Evolutionary conservation across 2,888 invertebrate species (phyloP), one percentile per base, ranked within the genome.

Genomic region (Alloscopus bannaensis): DNA sequence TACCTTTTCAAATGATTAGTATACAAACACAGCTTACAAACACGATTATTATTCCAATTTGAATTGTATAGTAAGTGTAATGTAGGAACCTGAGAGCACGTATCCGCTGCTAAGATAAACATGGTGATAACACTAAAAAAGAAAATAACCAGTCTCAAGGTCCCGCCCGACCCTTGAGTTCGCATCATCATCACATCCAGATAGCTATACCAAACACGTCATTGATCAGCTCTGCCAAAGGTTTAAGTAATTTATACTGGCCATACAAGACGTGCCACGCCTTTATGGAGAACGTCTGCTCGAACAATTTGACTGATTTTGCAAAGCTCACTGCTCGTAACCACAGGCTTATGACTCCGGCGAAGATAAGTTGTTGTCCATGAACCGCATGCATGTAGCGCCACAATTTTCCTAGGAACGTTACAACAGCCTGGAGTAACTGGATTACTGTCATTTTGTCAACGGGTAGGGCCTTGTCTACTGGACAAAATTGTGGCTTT

Each of bases 71-170:
- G 20, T 52, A 3, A 16, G n/a, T 55, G 42, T 42, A 42, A n/a
- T 6, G 11, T n/a, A n/a, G n/a, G n/a, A 11, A 65, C 47, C 65
- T 65, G 18, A 16, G 20, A 18, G 29, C 66, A 66, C 18, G 36
- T 20, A 31, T 66, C 66, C 8, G 66, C 66, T 20, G 66, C 66
- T 8, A 50, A 13, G 24, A 66, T 29, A 36, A 31, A 66, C 50
- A 66, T 50, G 42, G 0, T 11, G 16, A 66, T 50, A 3, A 66
- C 66, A 2, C 29, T 50, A 31, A 52, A 11, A n/a, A 52, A 66
- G 36, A 66, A 66, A 11, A 66, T 52, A 2, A 29, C 11, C 6
- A 66, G 20, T 28, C 65, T 6, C 28, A 65, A 20, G 24, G 47
- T n/a, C 29, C 18, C 0, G 6, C n/a, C 13, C 3, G 26, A 18